Percentiles rank a stretch among this genome's conserved stretches.
phyloP scores from a whole-genome alignment of 2,113 vertebrate species.

The Lontra canadensis region DNA sequence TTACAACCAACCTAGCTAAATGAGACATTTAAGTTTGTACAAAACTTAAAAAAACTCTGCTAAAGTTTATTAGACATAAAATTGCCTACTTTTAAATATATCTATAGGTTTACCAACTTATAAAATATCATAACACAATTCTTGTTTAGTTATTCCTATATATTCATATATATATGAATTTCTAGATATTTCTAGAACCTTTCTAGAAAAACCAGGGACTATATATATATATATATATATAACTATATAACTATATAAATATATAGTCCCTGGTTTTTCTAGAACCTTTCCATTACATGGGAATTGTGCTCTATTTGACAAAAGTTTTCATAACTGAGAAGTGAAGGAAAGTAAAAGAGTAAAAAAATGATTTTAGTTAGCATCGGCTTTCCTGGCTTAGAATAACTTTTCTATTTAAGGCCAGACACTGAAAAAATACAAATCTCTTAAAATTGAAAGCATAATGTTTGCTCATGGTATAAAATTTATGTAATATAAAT shows the following conservation, averaged over 20 bases:
- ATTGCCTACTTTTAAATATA: neutral
- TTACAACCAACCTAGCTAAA: neutral
- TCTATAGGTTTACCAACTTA: neutral
- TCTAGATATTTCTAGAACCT: too few species aligned
- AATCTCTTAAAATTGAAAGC: constrained; percentile 28
- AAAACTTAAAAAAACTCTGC: neutral
- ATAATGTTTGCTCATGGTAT: neutral
- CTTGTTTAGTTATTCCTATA: neutral
- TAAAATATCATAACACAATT: neutral
- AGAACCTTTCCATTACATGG: neutral
- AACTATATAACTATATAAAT: too few species aligned
- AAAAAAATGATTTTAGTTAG: neutral
- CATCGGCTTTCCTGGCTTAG: neutral
- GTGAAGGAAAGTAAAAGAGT: neutral
- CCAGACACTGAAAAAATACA: neutral
- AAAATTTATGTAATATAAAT: neutral
- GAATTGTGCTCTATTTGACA: neutral
- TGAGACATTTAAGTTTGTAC: neutral
- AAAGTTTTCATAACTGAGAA: neutral
- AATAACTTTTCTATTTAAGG: neutral
- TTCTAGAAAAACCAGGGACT: too few species aligned
- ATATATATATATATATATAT: neutral
- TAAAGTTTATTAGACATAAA: constrained; percentile 8
- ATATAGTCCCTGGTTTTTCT: neutral
- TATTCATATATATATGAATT: neutral